Percentiles rank a stretch among this genome's conserved stretches.
phyloP scores from a whole-genome alignment of 2,888 invertebrate genomes.

The Volucella inflata region DNA sequence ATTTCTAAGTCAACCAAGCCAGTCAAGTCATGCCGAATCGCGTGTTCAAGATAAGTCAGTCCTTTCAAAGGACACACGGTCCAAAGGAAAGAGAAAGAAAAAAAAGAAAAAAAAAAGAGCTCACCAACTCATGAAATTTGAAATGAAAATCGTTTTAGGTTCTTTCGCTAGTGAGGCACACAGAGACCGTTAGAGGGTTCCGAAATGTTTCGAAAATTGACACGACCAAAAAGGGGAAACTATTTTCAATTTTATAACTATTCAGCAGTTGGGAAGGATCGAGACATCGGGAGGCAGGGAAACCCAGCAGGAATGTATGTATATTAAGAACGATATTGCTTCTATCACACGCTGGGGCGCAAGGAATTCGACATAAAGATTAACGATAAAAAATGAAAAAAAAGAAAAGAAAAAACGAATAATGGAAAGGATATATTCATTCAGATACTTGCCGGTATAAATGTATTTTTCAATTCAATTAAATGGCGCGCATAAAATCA shows the following conservation, averaged over 20 bases:
- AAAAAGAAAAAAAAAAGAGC: constrained; percentile 4
- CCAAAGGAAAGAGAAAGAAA: background rate
- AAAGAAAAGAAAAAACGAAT: background rate
- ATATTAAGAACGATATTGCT: constrained; percentile 69
- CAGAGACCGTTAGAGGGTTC: constrained; percentile 47
- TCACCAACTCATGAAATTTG: constrained; percentile 31
- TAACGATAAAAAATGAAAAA: constrained; percentile 57
- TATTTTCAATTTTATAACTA: constrained; percentile 72
- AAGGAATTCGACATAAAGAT: constrained; percentile 63
- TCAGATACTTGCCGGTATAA: constrained; percentile 51
- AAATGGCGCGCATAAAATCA: constrained; percentile 71
- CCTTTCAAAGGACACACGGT: constrained; percentile 27
- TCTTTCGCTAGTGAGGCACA: constrained; percentile 12
- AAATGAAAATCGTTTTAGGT: constrained; percentile 59
- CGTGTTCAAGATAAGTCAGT: constrained; percentile 66
- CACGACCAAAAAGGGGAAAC: constrained; percentile 48
- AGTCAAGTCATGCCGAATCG: constrained; percentile 2
- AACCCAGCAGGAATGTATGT: constrained; percentile 50
- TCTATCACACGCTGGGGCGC: constrained; percentile 24
- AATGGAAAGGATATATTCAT: constrained; percentile 63
- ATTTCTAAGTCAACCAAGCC: constrained; percentile 8
- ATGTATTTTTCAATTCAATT: constrained; percentile 74
- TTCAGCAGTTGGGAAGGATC: constrained; percentile 21
- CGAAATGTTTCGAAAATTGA: constrained; percentile 62
- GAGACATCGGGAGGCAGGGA: background rate